A percentile compares a stretch with the other conserved stretches of the same genome.
Conservation (phyloP, 1,140 invertebrate genomes). For the Drosophila baimaii region DNA sequence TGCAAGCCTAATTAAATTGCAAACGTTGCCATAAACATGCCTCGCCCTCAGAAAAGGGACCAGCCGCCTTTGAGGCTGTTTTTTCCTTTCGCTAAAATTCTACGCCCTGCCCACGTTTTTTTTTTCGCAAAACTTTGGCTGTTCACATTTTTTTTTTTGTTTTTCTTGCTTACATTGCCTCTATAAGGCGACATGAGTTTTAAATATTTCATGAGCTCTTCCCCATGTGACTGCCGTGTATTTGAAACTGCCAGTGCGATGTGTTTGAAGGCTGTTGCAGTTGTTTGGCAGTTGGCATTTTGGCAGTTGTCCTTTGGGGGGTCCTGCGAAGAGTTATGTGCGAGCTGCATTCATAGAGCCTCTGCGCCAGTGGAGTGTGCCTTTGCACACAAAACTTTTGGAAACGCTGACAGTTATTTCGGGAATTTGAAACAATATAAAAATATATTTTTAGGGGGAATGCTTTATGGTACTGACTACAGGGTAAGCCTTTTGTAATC, state of each 20-base stretch:
- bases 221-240: background rate
- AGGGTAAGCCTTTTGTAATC: too few species aligned
- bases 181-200: conserved; percentile 9
- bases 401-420: conserved; percentile 9
- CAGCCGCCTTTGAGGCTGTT: background rate
- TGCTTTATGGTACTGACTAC: background rate
- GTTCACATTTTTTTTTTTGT: conserved; percentile 14
- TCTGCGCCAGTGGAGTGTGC: background rate
- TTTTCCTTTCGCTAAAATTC: conserved; percentile 4
- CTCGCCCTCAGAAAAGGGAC: background rate
- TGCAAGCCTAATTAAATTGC: conserved; percentile 10
- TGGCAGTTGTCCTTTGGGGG: conserved; percentile 17
- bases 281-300: conserved; percentile 18
- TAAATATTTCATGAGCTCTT: conserved; percentile 12
- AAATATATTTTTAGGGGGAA: background rate
- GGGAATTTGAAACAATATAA: background rate
- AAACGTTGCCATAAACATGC: background rate
- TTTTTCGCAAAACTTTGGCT: background rate
- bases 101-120: background rate
- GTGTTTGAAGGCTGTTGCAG: conserved; percentile 18
- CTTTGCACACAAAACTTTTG: conserved; percentile 6
- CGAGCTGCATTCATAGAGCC: conserved; percentile 5
- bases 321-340: conserved; percentile 10
- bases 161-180: conserved; percentile 1
- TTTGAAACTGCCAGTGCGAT: conserved; percentile 1